Conservation (phyloP, 2,113 vertebrate species). For the Aix galericulata region DNA sequence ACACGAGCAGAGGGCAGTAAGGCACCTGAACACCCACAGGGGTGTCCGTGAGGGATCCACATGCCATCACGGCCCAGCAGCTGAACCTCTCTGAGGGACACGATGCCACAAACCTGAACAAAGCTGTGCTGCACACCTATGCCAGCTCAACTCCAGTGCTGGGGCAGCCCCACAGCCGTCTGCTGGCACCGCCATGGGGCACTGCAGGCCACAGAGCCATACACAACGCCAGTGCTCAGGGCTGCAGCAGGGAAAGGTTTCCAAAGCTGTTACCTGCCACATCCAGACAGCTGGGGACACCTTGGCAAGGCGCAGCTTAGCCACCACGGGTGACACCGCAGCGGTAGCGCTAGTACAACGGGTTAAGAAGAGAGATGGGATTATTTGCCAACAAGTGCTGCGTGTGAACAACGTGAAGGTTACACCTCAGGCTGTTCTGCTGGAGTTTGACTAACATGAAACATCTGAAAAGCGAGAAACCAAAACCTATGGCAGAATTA, state of each 20-base stretch:
- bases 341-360: accelerated
- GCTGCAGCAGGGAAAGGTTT: accelerated
- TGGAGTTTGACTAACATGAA: neutral
- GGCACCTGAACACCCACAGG: neutral
- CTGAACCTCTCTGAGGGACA: neutral
- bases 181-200: accelerated
- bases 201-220: neutral
- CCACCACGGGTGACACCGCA: accelerated
- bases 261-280: neutral
- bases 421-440: neutral
- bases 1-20: neutral
- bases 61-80: accelerated
- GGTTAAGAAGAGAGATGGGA: neutral
- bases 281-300: neutral
- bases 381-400: neutral
- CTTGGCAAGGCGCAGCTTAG: accelerated
- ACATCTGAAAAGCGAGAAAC: neutral
- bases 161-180: too few relatives aligned
- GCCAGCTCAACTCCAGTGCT: neutral
- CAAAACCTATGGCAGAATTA: neutral
- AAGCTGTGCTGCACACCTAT: neutral
- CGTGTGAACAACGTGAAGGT: accelerated
- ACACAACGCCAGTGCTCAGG: accelerated
- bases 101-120: neutral
- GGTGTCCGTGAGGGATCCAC: neutral